Evolutionary conservation across 2,113 vertebrate species (phyloP).

Genomic region (Lasiurus borealis): DNA sequence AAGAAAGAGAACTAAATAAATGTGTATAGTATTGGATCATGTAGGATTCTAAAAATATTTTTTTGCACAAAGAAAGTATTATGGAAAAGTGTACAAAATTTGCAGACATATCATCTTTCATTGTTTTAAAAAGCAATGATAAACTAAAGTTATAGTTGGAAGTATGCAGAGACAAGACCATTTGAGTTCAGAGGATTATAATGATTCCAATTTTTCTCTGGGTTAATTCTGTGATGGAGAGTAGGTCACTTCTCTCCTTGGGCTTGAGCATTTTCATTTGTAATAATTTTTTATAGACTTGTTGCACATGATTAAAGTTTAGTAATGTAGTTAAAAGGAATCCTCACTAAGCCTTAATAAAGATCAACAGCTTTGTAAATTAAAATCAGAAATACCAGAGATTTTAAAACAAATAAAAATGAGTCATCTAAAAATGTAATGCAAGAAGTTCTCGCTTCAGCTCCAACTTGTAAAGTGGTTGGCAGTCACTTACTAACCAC

Average conservation of each 20-base stretch:
- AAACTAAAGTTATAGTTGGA: background rate
- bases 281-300: conserved; percentile 17
- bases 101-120: background rate
- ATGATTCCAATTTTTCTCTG: conserved; percentile 85
- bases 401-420: background rate
- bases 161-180: background rate
- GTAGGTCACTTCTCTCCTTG: background rate
- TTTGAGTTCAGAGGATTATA: background rate
- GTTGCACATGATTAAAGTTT: background rate
- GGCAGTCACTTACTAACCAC: background rate
- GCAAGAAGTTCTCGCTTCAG: background rate
- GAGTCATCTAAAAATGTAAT: background rate
- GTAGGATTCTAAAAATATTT: background rate
- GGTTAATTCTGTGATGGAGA: background rate
- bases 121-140: background rate
- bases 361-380: conserved; percentile 19
- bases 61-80: background rate
- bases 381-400: background rate
- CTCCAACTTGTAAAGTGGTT: background rate
- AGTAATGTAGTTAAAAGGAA: background rate
- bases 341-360: background rate
- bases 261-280: conserved; percentile 9
- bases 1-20: background rate
- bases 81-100: background rate
- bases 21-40: background rate